A percentile compares a stretch with the other conserved stretches of the same genome.
Conservation (phyloP, 2,797 vertebrate species). For the Enteromius trimaculatus region DNA sequence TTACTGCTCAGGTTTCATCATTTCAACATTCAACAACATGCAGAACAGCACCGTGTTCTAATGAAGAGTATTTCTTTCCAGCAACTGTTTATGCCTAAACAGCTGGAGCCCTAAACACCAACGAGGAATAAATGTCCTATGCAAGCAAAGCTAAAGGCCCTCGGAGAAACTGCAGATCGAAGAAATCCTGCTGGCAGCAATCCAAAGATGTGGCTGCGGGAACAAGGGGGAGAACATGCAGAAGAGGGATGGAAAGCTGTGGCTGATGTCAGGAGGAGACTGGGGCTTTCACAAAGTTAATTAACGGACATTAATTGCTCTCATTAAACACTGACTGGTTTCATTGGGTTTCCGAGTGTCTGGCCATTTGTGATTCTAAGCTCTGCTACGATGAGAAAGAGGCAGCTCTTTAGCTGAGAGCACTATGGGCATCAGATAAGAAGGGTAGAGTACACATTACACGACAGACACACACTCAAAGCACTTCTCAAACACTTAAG, state of each 20-base stretch:
- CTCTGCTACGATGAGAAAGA: slow-evolving; percentile 32
- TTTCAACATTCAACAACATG: neutral
- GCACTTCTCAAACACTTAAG: slow-evolving; percentile 25
- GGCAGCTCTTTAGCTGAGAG: slow-evolving; percentile 60
- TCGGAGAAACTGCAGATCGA: slow-evolving; percentile 35
- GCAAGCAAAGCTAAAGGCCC: slow-evolving; percentile 18
- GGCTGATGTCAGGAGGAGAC: slow-evolving; percentile 54
- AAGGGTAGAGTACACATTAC: slow-evolving; percentile 1
- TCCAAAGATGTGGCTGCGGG: slow-evolving; percentile 44
- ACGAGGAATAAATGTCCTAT: slow-evolving; percentile 30
- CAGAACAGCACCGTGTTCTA: slow-evolving; percentile 7
- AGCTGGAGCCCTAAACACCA: slow-evolving; percentile 21
- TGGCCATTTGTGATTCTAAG: slow-evolving; percentile 51
- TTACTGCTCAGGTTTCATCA: neutral
- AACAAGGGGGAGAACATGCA: slow-evolving; percentile 39
- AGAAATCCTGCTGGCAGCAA: slow-evolving; percentile 30
- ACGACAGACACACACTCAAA: slow-evolving; percentile 22
- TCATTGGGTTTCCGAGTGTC: slow-evolving; percentile 53
- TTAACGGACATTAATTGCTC: slow-evolving; percentile 71
- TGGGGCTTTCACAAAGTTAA: slow-evolving; percentile 65
- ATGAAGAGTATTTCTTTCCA: neutral
- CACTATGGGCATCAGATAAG: slow-evolving; percentile 27
- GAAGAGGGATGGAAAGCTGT: slow-evolving; percentile 27
- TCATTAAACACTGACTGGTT: slow-evolving; percentile 67
- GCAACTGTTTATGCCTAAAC: slow-evolving; percentile 30